Evolutionary conservation across 2,888 invertebrate species (phyloP).

Genomic region (Alentia gelatinosa): DNA sequence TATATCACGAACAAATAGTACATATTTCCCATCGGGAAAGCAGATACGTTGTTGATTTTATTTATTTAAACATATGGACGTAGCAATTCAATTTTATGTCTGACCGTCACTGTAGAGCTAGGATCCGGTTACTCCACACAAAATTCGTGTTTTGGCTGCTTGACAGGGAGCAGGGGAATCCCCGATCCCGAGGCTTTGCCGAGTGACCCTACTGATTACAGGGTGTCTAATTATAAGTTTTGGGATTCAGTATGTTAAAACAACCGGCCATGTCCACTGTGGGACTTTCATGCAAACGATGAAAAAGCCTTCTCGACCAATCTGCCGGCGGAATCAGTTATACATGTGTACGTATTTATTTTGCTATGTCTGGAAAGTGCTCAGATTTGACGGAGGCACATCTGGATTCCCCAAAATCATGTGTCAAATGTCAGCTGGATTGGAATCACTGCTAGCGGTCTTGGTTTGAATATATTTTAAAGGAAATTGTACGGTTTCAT

Average conservation of each 20-base stretch:
- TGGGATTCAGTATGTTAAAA: conserved; percentile 39
- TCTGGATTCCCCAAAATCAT: conserved; percentile 36
- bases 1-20: too few species aligned
- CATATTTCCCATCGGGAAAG: too few species aligned
- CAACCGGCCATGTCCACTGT: conserved; percentile 34
- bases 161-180: conserved; percentile 51
- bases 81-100: too few species aligned
- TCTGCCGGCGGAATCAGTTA: conserved; percentile 50
- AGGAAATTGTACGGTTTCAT: background rate
- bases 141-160: background rate
- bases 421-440: conserved; percentile 40
- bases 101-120: too few species aligned
- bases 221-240: conserved; percentile 52
- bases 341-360: conserved; percentile 50
- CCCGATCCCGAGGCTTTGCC: conserved; percentile 39
- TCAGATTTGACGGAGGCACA: conserved; percentile 33
- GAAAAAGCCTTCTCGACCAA: conserved; percentile 35
- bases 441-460: background rate
- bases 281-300: conserved; percentile 45
- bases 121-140: background rate
- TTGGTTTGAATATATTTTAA: background rate
- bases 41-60: too few species aligned
- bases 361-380: conserved; percentile 46
- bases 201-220: conserved; percentile 48
- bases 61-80: too few species aligned